Conservation (phyloP, 2,888 invertebrate genomes). For the Melikaiella ostensackeni region DNA sequence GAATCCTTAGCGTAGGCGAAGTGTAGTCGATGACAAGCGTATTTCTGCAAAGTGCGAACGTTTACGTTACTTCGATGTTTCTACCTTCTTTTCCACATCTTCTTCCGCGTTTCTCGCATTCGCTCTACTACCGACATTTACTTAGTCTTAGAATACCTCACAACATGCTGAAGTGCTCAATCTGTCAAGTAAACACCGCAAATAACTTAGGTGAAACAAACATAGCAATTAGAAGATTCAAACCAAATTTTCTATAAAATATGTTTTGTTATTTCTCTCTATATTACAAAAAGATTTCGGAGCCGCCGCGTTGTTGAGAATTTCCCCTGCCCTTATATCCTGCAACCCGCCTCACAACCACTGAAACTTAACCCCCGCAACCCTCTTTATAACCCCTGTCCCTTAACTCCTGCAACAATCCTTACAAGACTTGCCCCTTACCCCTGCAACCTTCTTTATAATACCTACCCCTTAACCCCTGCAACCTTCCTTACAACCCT, state of each 20-base stretch:
- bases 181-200: not conserved
- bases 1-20: conserved; percentile 39
- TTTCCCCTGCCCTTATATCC: no score
- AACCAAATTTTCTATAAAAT: not conserved
- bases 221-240: not conserved
- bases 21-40: conserved; percentile 21
- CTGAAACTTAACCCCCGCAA: no score
- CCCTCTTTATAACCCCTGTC: no score
- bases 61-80: conserved; percentile 32
- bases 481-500: no score
- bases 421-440: no score
- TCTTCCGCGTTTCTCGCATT: conserved; percentile 31
- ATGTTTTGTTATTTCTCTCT: no score
- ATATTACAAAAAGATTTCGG: no score
- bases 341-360: no score
- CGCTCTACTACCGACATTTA: not conserved
- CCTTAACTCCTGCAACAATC: no score
- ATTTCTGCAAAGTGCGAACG: conserved; percentile 26
- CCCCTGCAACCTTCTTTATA: no score
- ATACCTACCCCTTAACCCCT: no score
- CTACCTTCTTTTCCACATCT: conserved; percentile 14
- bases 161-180: conserved; percentile 5
- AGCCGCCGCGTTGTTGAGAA: no score
- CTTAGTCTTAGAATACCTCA: conserved; percentile 1
- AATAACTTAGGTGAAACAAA: not conserved